These are phyloP conservation scores for Micrasema longulum DNA, from an alignment of 1,140 invertebrate species.

Conservation along the genomic window DNA sequence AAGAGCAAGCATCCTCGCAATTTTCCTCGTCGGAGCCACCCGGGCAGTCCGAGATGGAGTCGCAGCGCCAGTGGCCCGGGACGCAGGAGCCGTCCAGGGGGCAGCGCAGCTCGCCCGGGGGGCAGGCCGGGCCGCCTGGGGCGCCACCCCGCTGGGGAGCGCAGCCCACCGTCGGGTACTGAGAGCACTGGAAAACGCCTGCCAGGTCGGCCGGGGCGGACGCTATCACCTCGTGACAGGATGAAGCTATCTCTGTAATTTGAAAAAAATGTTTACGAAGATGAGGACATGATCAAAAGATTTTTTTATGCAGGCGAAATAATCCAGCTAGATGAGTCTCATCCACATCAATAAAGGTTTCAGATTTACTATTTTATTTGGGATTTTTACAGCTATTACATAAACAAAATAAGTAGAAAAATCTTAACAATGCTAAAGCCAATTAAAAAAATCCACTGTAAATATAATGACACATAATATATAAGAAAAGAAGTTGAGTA, in stretches of 20 bases:
- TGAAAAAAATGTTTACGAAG: too few relatives aligned
- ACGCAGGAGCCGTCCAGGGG: constrained; percentile 73
- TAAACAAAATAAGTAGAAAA: too few relatives aligned
- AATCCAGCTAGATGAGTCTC: too few relatives aligned
- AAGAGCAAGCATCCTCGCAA: constrained; percentile 67
- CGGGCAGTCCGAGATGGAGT: constrained; percentile 74
- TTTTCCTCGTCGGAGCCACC: constrained; percentile 74
- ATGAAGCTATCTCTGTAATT: constrained; percentile 68
- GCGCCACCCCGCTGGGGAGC: constrained; percentile 57
- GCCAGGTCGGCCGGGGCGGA: constrained; percentile 66
- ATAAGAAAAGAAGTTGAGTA: too few relatives aligned
- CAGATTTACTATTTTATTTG: too few relatives aligned
- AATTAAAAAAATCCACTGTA: too few relatives aligned
- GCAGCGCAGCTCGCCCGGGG: constrained; percentile 72
- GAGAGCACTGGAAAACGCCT: constrained; percentile 70
- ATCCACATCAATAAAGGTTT: too few relatives aligned
- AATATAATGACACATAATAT: too few relatives aligned
- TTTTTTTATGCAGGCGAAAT: too few relatives aligned
- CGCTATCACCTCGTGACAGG: constrained; percentile 72
- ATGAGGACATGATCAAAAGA: too few relatives aligned
- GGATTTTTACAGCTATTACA: too few relatives aligned
- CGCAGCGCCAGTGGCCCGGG: constrained; percentile 73
- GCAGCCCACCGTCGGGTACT: constrained; percentile 70
- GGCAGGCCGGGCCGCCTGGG: constrained; percentile 57
- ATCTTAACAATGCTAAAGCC: too few relatives aligned